Conservation (phyloP, 2,888 invertebrate species). For the Odontocolon sp. region DNA sequence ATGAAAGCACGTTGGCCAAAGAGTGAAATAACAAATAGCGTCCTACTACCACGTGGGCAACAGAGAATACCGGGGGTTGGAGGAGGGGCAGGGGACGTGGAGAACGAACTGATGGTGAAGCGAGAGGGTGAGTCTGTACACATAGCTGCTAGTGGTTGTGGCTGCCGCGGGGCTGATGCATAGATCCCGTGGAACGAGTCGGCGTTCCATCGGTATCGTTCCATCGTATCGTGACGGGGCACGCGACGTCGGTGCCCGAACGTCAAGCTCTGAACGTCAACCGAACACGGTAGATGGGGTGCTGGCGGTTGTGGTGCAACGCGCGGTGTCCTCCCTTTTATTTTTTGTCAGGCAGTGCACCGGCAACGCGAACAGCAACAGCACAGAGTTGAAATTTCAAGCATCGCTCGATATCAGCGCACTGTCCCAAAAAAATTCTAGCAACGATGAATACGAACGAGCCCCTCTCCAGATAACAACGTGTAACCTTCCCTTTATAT, state of each 20-base stretch:
- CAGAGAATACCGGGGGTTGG: conserved; percentile 18
- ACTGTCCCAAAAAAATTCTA: conserved; percentile 33
- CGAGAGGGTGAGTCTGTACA: conserved; percentile 7
- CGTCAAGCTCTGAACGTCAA: conserved; percentile 40
- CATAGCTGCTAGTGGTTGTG: conserved; percentile 24
- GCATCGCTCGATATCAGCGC: conserved; percentile 45
- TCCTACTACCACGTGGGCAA: conserved; percentile 65
- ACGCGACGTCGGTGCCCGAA: conserved; percentile 69
- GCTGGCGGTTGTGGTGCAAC: conserved; percentile 1
- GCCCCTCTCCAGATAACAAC: not conserved
- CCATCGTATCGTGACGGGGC: conserved; percentile 68
- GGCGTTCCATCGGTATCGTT: conserved; percentile 63
- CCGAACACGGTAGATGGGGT: too few species aligned
- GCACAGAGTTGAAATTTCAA: conserved; percentile 41
- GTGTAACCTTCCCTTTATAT: conserved; percentile 30
- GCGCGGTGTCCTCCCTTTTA: conserved; percentile 27
- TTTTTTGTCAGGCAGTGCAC: conserved; percentile 9
- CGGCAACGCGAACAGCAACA: conserved; percentile 13
- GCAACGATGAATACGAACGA: not conserved
- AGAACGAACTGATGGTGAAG: not conserved
- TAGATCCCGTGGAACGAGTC: conserved; percentile 52
- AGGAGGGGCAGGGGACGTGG: not conserved
- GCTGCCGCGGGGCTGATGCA: conserved; percentile 51
- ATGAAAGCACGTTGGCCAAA: conserved; percentile 73
- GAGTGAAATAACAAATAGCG: conserved; percentile 79